Evolutionary conservation across 2,797 vertebrate genomes (phyloP).

Genomic region (Ptychobarbus kaznakovi): DNA sequence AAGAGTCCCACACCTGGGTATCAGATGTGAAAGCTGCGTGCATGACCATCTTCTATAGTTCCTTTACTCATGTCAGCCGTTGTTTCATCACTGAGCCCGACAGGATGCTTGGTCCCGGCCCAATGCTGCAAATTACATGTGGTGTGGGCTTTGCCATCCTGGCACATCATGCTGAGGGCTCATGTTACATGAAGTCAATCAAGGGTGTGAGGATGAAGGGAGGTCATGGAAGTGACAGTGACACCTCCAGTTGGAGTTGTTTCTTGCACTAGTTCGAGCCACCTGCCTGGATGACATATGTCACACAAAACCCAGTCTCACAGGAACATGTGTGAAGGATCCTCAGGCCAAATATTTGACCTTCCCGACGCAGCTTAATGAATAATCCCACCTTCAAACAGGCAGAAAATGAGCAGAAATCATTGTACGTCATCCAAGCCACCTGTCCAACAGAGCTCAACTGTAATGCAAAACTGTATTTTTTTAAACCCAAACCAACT

Average conservation of each 20-base stretch:
- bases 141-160: conserved; percentile 23
- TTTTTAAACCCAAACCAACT: not conserved
- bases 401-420: conserved; percentile 16
- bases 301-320: conserved; percentile 11
- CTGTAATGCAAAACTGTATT: not conserved
- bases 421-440: not conserved
- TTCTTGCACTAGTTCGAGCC: conserved; percentile 39
- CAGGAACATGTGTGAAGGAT: conserved; percentile 21
- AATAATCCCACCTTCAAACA: conserved; percentile 23
- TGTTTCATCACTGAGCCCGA: conserved; percentile 24
- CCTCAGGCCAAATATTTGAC: conserved; percentile 34
- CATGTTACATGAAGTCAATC: conserved; percentile 47
- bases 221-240: conserved; percentile 39
- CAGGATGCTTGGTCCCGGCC: conserved; percentile 12
- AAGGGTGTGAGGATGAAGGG: conserved; percentile 44
- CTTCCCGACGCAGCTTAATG: not conserved
- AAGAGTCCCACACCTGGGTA: conserved; percentile 10
- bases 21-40: conserved; percentile 17
- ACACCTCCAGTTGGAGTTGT: conserved; percentile 40
- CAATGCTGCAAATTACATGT: conserved; percentile 27
- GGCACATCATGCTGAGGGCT: conserved; percentile 11
- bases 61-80: conserved; percentile 19
- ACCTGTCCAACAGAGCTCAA: conserved; percentile 7
- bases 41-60: conserved; percentile 4
- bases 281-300: conserved; percentile 48